Percentiles rank a stretch among this genome's conserved stretches.
Conservation (phyloP, 2,888 invertebrate species). For the Protodeltote pygarga region DNA sequence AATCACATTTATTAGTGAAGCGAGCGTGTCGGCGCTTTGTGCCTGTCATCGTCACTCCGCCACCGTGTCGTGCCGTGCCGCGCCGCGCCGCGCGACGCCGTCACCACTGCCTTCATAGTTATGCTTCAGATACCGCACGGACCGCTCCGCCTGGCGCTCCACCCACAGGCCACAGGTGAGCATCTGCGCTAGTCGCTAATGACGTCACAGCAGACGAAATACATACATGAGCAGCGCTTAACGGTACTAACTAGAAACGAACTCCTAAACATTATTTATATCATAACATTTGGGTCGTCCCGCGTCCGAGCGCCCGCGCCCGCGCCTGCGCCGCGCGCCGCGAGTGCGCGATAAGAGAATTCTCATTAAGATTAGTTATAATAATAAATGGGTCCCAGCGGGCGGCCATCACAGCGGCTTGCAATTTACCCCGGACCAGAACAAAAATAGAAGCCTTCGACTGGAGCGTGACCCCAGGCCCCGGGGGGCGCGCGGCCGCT, state of each 20-base stretch:
- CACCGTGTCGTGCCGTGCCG: constrained; percentile 26
- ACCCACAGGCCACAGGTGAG: neutral
- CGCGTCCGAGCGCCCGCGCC: too few relatives aligned
- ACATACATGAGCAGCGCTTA: neutral
- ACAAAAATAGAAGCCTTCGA: constrained; percentile 52
- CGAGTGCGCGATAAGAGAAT: constrained; percentile 39
- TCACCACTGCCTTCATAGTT: constrained; percentile 35
- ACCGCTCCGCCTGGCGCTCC: neutral
- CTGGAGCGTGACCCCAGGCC: constrained; percentile 45
- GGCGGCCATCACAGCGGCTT: constrained; percentile 46
- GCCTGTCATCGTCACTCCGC: neutral
- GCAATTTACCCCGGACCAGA: constrained; percentile 46
- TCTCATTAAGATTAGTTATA: constrained; percentile 53
- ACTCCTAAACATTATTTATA: constrained; percentile 22
- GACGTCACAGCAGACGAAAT: neutral
- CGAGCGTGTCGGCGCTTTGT: constrained; percentile 52
- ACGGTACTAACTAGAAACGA: constrained; percentile 27
- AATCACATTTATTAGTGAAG: constrained; percentile 64
- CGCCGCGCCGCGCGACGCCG: neutral
- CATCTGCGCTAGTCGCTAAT: neutral
- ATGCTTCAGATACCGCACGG: constrained; percentile 31
- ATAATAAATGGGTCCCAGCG: constrained; percentile 48
- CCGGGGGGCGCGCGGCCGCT: constrained; percentile 1
- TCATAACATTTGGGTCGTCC: constrained; percentile 30
- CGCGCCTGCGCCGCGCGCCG: too few relatives aligned